Conservation (phyloP, 2,888 invertebrate genomes). For the Parapristionchus giblindavisi region DNA sequence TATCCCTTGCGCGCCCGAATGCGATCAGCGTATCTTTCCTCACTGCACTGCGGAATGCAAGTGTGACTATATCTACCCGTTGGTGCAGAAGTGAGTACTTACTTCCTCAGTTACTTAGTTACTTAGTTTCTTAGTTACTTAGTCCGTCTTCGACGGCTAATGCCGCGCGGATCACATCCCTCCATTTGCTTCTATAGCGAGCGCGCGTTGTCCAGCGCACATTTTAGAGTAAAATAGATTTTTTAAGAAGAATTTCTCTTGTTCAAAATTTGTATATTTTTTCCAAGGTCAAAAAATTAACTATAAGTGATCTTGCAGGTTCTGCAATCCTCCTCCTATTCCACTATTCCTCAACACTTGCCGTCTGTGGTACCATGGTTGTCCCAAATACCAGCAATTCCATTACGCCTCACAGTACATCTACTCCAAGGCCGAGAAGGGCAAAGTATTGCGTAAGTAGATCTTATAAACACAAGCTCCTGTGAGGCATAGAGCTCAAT, state of each 20-base stretch:
- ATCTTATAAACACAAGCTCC: not conserved
- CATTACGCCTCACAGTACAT: conserved; percentile 65
- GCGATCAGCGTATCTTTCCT: conserved; percentile 54
- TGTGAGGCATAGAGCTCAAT: not conserved
- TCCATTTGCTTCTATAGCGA: too few species aligned
- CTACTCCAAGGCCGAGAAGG: conserved; percentile 64
- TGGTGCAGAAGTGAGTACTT: conserved; percentile 53
- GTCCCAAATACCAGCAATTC: conserved; percentile 60
- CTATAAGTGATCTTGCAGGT: conserved; percentile 33
- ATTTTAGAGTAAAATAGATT: too few species aligned
- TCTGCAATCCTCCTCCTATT: conserved; percentile 65
- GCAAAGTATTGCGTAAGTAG: conserved; percentile 54
- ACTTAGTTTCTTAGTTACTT: too few species aligned
- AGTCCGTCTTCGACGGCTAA: too few species aligned
- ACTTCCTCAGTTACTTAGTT: too few species aligned
- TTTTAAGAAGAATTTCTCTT: too few species aligned
- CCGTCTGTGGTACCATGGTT: conserved; percentile 63
- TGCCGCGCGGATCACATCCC: too few species aligned
- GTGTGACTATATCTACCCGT: conserved; percentile 62
- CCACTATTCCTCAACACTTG: conserved; percentile 64
- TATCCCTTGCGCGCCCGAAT: conserved; percentile 64
- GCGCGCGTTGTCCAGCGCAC: too few species aligned
- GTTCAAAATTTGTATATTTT: too few species aligned
- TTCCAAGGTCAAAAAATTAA: not conserved
- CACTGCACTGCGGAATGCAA: conserved; percentile 65